These are phyloP conservation scores for Arctocebus calabarensis DNA, from an alignment of 2,797 vertebrate species.

Conservation along the genomic window DNA sequence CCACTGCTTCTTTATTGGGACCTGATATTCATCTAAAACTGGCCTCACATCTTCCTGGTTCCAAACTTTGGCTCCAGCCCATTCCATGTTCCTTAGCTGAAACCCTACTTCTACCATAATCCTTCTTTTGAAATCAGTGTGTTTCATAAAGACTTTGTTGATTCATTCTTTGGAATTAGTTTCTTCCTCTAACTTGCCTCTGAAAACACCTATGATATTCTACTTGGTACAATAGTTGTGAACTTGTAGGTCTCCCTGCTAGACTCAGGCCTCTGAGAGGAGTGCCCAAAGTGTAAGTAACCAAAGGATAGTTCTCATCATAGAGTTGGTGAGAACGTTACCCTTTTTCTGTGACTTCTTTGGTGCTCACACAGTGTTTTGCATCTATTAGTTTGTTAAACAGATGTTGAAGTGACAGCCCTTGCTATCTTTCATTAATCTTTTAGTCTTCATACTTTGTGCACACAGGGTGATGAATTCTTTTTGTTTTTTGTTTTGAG, in stretches of 20 bases:
- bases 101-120: background rate
- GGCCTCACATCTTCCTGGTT: background rate
- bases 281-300: background rate
- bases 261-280: background rate
- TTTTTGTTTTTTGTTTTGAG: no score
- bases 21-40: background rate
- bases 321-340: background rate
- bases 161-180: background rate
- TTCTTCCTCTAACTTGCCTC: background rate
- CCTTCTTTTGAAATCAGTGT: background rate
- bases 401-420: background rate
- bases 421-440: background rate
- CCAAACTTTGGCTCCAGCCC: background rate
- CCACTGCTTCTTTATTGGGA: background rate
- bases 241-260: background rate
- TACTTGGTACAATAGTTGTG: background rate
- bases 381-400: background rate
- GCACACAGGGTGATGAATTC: background rate
- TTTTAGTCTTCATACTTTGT: slow-evolving; percentile 2
- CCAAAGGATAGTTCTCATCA: background rate
- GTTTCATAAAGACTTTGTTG: background rate
- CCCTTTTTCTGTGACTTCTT: background rate
- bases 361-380: background rate
- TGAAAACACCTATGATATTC: background rate
- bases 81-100: background rate